Evolutionary conservation across 2,888 invertebrate species (phyloP).

Genomic region (Hyles lineata): DNA sequence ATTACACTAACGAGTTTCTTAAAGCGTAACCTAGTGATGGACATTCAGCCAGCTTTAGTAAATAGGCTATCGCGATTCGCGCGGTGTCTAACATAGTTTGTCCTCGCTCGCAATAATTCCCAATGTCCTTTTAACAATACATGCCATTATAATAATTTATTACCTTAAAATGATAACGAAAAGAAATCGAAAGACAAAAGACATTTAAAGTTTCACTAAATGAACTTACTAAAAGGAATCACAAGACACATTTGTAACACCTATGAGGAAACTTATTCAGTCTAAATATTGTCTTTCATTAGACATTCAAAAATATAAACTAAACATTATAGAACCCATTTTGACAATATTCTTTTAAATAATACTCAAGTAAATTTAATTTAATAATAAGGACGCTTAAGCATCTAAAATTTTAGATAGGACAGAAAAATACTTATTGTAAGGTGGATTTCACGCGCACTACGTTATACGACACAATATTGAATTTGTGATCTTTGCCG

Average conservation of each 20-base stretch:
- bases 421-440: slow-evolving; percentile 26
- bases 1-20: neutral
- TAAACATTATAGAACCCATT: slow-evolving; percentile 51
- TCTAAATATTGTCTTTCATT: slow-evolving; percentile 80
- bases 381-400: slow-evolving; percentile 23
- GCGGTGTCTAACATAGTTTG: slow-evolving; percentile 71
- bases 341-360: slow-evolving; percentile 59
- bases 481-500: neutral
- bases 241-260: slow-evolving; percentile 61
- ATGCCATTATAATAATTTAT: slow-evolving; percentile 74
- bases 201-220: slow-evolving; percentile 55
- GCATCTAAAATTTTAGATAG: slow-evolving; percentile 22
- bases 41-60: slow-evolving; percentile 42
- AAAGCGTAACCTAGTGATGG: slow-evolving; percentile 13
- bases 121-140: slow-evolving; percentile 68
- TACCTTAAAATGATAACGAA: slow-evolving; percentile 51
- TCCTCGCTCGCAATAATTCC: slow-evolving; percentile 41
- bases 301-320: slow-evolving; percentile 65
- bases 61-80: slow-evolving; percentile 61
- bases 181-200: slow-evolving; percentile 56
- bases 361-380: slow-evolving; percentile 75
- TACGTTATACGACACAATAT: neutral
- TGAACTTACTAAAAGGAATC: slow-evolving; percentile 65
- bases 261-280: slow-evolving; percentile 78
- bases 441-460: slow-evolving; percentile 28